phyloP scores from a whole-genome alignment of 1,140 invertebrate species.

The Branchinecta lindahli region DNA sequence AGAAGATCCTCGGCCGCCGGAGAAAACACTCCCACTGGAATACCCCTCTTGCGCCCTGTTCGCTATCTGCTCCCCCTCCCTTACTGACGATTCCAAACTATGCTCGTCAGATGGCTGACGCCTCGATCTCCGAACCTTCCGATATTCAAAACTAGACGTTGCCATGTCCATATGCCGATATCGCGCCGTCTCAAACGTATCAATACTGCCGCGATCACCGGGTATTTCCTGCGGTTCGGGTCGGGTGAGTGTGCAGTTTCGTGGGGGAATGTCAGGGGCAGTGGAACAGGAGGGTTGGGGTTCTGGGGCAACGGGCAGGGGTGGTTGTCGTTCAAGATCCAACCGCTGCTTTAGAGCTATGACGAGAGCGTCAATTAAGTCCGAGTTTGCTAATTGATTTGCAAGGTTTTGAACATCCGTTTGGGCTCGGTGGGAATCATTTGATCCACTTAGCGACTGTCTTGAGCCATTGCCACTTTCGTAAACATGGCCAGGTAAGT shows the following conservation, averaged over 20 bases:
- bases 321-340: not conserved
- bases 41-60: not conserved
- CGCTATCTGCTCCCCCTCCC: not conserved
- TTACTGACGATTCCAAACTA: not conserved
- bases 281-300: not conserved
- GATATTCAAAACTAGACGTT: slow-evolving; percentile 2
- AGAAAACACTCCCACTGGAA: slow-evolving; percentile 7
- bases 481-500: slow-evolving; percentile 3
- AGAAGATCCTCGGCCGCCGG: not conserved
- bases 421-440: not conserved
- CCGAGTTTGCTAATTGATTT: not conserved
- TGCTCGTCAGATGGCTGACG: not conserved
- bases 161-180: not conserved
- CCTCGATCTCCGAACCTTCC: not conserved
- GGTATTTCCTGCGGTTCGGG: not conserved
- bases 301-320: not conserved
- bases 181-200: not conserved
- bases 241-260: not conserved
- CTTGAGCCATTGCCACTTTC: not conserved
- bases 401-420: not conserved
- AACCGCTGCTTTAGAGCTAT: not conserved
- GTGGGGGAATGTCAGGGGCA: not conserved
- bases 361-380: not conserved
- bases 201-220: not conserved
- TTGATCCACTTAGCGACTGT: not conserved